Conservation (phyloP, 2,888 invertebrate species). For the Tinea pellionella region DNA sequence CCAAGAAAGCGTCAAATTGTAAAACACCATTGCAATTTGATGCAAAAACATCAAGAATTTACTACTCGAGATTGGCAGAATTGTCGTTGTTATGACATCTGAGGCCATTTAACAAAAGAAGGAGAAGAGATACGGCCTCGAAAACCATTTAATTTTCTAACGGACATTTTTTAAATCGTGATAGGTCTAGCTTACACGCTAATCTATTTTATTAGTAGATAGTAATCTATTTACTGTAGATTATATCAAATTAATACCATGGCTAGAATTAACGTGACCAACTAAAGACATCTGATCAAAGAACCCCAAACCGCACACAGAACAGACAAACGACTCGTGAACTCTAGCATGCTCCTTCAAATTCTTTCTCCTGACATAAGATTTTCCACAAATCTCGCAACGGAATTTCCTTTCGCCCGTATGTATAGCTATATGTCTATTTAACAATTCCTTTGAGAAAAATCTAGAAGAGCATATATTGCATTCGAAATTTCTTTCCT, state of each 20-base stretch:
- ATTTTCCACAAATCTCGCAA: slow-evolving; percentile 56
- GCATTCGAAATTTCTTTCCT: slow-evolving; percentile 48
- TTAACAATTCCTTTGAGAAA: slow-evolving; percentile 46
- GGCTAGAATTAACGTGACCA: slow-evolving; percentile 26
- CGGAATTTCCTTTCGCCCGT: slow-evolving; percentile 60
- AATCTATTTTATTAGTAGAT: too few species aligned
- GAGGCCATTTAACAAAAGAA: too few species aligned
- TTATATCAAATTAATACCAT: slow-evolving; percentile 17
- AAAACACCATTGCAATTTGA: too few species aligned
- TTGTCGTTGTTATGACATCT: too few species aligned
- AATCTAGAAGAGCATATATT: slow-evolving; percentile 40
- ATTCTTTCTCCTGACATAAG: slow-evolving; percentile 43
- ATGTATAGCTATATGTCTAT: slow-evolving; percentile 60
- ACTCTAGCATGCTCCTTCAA: slow-evolving; percentile 35
- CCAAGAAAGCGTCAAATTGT: too few species aligned
- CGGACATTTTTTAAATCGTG: too few species aligned
- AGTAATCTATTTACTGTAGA: too few species aligned
- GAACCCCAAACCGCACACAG: slow-evolving; percentile 30
- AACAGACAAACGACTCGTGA: slow-evolving; percentile 30
- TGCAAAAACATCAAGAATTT: too few species aligned
- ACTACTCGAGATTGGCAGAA: too few species aligned
- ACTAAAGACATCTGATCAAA: slow-evolving; percentile 27
- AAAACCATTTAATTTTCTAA: too few species aligned
- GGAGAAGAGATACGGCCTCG: too few species aligned
- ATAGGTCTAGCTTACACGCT: too few species aligned